Evolutionary conservation across 2,797 vertebrate genomes (phyloP).

Genomic region (Echeneis naucrates): DNA sequence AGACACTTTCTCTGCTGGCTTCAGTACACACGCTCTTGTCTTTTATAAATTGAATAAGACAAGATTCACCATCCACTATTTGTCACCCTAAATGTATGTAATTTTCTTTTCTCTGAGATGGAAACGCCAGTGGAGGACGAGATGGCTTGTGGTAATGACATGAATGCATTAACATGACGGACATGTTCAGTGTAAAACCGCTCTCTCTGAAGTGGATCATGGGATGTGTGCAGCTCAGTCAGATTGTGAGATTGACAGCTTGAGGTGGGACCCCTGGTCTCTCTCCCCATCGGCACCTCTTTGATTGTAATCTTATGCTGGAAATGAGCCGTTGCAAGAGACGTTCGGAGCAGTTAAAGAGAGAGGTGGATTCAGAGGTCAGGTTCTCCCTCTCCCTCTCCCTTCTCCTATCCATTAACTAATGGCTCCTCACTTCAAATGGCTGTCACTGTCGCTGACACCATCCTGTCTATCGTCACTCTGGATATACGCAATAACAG

Average conservation of each 20-base stretch:
- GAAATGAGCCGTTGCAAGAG: slow-evolving; percentile 38
- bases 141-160: slow-evolving; percentile 41
- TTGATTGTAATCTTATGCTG: slow-evolving; percentile 70
- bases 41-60: not conserved
- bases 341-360: slow-evolving; percentile 10
- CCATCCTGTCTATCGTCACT: slow-evolving; percentile 50
- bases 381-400: slow-evolving; percentile 42
- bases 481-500: slow-evolving; percentile 48
- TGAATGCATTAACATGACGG: slow-evolving; percentile 53
- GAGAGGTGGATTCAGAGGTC: slow-evolving; percentile 53
- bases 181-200: slow-evolving; percentile 43
- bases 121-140: slow-evolving; percentile 15
- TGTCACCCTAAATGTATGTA: not conserved
- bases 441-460: slow-evolving; percentile 69
- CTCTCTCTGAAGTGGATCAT: slow-evolving; percentile 59
- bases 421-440: slow-evolving; percentile 72
- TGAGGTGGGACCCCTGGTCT: slow-evolving; percentile 53
- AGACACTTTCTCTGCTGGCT: not conserved
- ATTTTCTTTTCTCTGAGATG: slow-evolving; percentile 27
- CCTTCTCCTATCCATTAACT: slow-evolving; percentile 69
- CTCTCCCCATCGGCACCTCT: slow-evolving; percentile 52
- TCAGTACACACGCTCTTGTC: not conserved
- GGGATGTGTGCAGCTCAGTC: slow-evolving; percentile 55
- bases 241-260: slow-evolving; percentile 66
- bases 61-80: not conserved